Conservation (phyloP, 2,888 invertebrate species). For the Hemistola chrysoprasaria region DNA sequence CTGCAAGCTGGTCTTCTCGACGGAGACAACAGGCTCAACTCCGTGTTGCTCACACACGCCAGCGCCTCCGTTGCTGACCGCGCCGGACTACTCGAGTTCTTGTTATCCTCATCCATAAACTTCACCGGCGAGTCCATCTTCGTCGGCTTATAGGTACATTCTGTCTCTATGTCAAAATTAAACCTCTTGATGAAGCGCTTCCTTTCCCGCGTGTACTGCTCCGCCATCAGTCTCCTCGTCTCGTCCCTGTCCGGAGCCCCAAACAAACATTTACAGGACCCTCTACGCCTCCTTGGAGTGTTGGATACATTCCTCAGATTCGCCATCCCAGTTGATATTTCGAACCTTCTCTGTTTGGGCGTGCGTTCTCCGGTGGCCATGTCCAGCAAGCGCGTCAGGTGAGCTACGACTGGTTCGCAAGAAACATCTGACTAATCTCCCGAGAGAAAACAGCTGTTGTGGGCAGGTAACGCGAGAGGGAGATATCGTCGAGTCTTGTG, state of each 20-base stretch:
- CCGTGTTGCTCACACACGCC: slow-evolving; percentile 69
- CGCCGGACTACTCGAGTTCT: slow-evolving; percentile 57
- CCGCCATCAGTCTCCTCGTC: slow-evolving; percentile 80
- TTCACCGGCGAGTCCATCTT: slow-evolving; percentile 73
- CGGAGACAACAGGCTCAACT: slow-evolving; percentile 66
- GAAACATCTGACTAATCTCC: slow-evolving; percentile 82
- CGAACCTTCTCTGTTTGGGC: slow-evolving; percentile 72
- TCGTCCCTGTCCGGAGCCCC: slow-evolving; percentile 83
- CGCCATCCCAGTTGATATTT: slow-evolving; percentile 63
- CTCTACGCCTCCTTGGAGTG: slow-evolving; percentile 65
- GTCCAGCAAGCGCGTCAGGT: slow-evolving; percentile 64
- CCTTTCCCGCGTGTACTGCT: slow-evolving; percentile 81
- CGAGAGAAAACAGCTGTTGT: slow-evolving; percentile 80
- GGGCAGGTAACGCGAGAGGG: slow-evolving; percentile 65
- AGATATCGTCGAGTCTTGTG: slow-evolving; percentile 39
- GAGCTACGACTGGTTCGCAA: slow-evolving; percentile 71
- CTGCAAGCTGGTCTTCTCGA: slow-evolving; percentile 56
- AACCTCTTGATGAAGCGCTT: slow-evolving; percentile 82
- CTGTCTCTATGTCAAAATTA: slow-evolving; percentile 81
- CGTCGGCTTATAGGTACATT: slow-evolving; percentile 61
- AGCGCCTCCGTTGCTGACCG: slow-evolving; percentile 65
- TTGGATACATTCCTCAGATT: slow-evolving; percentile 58
- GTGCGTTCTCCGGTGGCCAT: slow-evolving; percentile 77
- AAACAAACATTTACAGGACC: slow-evolving; percentile 83
- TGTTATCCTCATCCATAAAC: slow-evolving; percentile 67